phyloP scores from a whole-genome alignment of 1,140 invertebrate species.

The Bombus confusus region DNA sequence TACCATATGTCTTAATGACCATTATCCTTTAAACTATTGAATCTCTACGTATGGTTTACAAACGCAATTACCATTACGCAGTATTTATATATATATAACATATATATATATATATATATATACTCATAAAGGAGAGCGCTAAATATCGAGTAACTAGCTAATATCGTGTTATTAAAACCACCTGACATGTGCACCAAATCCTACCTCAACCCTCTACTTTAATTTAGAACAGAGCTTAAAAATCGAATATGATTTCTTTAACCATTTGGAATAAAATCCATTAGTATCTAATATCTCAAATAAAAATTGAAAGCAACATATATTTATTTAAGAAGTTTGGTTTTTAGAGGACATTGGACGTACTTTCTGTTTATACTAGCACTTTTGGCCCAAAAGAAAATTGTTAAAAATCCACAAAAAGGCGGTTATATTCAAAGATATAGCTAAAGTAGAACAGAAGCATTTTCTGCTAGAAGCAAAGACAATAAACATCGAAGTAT shows the following conservation, averaged over 20 bases:
- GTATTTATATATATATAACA: slow-evolving; percentile 27
- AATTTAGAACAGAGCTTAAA: slow-evolving; percentile 49
- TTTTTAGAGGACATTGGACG: background rate
- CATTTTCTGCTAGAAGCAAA: slow-evolving; percentile 22
- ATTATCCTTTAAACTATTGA: slow-evolving; percentile 39
- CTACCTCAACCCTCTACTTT: slow-evolving; percentile 64
- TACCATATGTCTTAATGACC: slow-evolving; percentile 42
- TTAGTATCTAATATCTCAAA: slow-evolving; percentile 51
- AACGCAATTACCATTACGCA: slow-evolving; percentile 36
- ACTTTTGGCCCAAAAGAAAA: slow-evolving; percentile 40
- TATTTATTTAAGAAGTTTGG: slow-evolving; percentile 31
- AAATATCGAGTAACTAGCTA: slow-evolving; percentile 39
- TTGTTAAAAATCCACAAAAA: background rate
- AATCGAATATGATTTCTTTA: slow-evolving; percentile 25
- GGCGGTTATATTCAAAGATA: background rate
- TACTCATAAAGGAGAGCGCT: slow-evolving; percentile 35
- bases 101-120: background rate
- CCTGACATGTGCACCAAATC: slow-evolving; percentile 66
- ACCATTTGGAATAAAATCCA: slow-evolving; percentile 20
- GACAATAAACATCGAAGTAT: slow-evolving; percentile 43
- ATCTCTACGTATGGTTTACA: slow-evolving; percentile 42
- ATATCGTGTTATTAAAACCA: slow-evolving; percentile 59
- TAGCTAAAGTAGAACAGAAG: slow-evolving; percentile 2
- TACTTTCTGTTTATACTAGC: slow-evolving; percentile 29
- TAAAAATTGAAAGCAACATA: background rate